Evolutionary conservation across 2,797 vertebrate genomes (phyloP).

Genomic region (Distichodus sexfasciatus): DNA sequence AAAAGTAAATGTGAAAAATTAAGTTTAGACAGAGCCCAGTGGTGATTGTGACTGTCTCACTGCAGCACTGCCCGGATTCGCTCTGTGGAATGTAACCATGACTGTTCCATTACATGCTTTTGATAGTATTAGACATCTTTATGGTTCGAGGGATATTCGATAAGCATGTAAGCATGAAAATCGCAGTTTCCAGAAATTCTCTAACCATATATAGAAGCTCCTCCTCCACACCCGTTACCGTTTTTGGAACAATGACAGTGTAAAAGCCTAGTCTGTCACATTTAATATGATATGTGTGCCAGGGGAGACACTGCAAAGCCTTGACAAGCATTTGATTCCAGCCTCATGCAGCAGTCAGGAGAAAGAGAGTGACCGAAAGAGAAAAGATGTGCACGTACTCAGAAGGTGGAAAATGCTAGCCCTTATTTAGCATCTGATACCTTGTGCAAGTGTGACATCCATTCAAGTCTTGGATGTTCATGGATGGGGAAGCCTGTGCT

Average conservation of each 20-base stretch:
- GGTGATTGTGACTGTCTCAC: not conserved
- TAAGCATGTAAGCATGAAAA: not conserved
- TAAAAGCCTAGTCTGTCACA: not conserved
- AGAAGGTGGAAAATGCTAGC: constrained; percentile 6
- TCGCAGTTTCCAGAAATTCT: not conserved
- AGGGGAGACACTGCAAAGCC: not conserved
- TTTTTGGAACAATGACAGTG: constrained; percentile 9
- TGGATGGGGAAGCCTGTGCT: constrained; percentile 10
- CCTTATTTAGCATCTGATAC: constrained; percentile 26
- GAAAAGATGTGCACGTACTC: constrained; percentile 4
- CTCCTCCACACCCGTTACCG: not conserved
- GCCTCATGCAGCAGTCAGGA: not conserved
- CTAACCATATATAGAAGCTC: not conserved
- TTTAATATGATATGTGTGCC: constrained; percentile 12
- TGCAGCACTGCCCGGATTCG: not conserved
- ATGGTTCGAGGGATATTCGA: not conserved
- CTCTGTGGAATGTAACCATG: not conserved
- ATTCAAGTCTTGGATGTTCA: constrained; percentile 14
- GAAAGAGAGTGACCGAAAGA: not conserved
- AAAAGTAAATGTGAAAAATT: too few species aligned
- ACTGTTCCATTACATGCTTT: not conserved
- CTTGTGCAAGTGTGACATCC: constrained; percentile 9
- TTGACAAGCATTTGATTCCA: constrained; percentile 11
- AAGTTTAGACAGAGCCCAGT: not conserved
- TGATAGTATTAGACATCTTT: not conserved